These are phyloP conservation scores for Trinorchestia longiramus DNA, from an alignment of 1,140 invertebrate species.

Conservation along the genomic window DNA sequence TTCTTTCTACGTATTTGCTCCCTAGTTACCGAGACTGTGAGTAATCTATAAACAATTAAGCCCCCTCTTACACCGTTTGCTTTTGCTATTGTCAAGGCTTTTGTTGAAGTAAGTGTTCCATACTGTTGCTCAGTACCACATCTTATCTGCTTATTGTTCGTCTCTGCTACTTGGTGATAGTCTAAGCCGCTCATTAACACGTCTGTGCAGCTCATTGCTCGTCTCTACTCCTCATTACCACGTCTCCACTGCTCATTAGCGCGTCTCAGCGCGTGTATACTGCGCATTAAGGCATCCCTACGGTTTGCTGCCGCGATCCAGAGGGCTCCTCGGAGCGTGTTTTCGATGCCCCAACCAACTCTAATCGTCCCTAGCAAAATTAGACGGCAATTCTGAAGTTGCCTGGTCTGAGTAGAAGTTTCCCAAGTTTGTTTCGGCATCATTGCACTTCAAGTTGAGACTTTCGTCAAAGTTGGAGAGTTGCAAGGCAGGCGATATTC, in stretches of 20 bases:
- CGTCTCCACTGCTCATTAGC: background rate
- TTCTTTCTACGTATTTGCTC: too few relatives aligned
- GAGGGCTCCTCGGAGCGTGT: background rate
- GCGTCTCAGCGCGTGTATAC: background rate
- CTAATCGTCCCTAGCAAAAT: slow-evolving; percentile 37
- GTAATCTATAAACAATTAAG: background rate
- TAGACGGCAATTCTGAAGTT: slow-evolving; percentile 52
- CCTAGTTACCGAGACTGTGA: too few relatives aligned
- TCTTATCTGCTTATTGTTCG: background rate
- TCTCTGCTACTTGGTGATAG: background rate
- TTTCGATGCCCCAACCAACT: slow-evolving; percentile 22
- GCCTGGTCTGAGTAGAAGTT: slow-evolving; percentile 38
- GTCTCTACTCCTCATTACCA: background rate
- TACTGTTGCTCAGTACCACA: background rate
- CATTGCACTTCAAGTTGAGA: slow-evolving; percentile 55
- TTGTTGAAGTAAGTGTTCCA: background rate
- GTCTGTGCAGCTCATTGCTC: background rate
- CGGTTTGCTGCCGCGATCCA: background rate
- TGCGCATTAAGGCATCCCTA: background rate
- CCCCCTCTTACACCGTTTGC: background rate
- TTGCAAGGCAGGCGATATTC: slow-evolving; percentile 4
- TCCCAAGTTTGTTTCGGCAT: slow-evolving; percentile 51
- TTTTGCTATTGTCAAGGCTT: background rate
- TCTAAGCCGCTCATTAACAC: background rate
- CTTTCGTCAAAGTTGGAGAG: slow-evolving; percentile 46